Evolutionary conservation across 2,888 invertebrate species (phyloP), one percentile per base, ranked within the genome.

Genomic region (Lasioglossum zephyrum): DNA sequence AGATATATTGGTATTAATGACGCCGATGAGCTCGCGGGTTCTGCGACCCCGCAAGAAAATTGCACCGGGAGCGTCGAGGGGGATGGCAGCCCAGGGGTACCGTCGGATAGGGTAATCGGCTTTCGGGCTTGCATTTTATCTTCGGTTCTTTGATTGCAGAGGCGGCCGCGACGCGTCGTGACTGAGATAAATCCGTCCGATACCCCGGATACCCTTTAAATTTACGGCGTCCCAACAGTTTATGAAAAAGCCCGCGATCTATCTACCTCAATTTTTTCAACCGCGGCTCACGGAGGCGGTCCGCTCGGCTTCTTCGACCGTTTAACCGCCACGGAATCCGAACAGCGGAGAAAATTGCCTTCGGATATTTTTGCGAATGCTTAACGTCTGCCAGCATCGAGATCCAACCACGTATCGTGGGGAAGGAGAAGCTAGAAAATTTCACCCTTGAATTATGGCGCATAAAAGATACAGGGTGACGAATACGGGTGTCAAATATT

Each of bases 1-100:
- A 63, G 75, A 84, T 85, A 82, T 86, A 89, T 87, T 66, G 89
- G 83, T 82, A 88, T 84, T 91, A 91, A 90, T 80, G 85, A 91
- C 44, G 78, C 9, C 63, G 78, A 76, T 53, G 84, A 82, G 73
- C 66, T 69, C 53, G 81, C 75, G 57, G 75, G 76, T 74, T 76
- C 60, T 69, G 8, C 63, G 69, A 39, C 22, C 53, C n/a, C 63
- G 77, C 72, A 39, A 79, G 85, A 75, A 89, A 89, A 90, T 89
- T 86, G 84, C 89, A 66, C 82, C 49, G 66, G n/a, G 39, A 22
- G 18, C 31, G 66, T 36, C 18, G 66, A 6, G 77, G 81, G 81
- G 73, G 79, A 36, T 47, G 70, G 8, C 3, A 26, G 13, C 5
- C 4, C 16, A 5, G 70, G n/a, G 36, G 66, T 22, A 22, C 16